These are phyloP conservation scores for Papilio glaucus DNA, from an alignment of 1,140 invertebrate species.

Conservation along the genomic window DNA sequence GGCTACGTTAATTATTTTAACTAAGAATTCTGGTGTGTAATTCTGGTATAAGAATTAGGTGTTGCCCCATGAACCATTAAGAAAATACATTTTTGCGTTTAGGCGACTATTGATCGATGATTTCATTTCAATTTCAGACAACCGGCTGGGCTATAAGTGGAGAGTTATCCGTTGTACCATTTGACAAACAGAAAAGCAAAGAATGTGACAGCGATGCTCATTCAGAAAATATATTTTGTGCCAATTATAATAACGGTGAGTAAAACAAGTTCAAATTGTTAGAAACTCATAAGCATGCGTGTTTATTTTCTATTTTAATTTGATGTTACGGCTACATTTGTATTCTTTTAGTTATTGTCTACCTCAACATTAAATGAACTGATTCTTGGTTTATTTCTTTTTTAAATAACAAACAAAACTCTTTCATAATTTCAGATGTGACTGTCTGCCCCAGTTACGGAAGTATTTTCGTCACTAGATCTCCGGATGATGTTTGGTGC, in stretches of 20 bases:
- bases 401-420: neutral
- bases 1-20: too few species aligned
- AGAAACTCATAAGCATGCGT: too few species aligned
- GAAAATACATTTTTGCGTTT: too few species aligned
- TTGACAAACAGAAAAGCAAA: neutral
- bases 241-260: slow-evolving; percentile 35
- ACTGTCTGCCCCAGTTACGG: slow-evolving; percentile 67
- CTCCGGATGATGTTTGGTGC: slow-evolving; percentile 43
- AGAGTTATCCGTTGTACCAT: slow-evolving; percentile 38
- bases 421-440: slow-evolving; percentile 53
- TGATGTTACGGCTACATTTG: too few species aligned
- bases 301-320: too few species aligned
- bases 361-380: too few species aligned
- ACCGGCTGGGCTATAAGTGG: slow-evolving; percentile 65
- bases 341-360: too few species aligned
- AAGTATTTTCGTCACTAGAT: slow-evolving; percentile 51
- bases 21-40: too few species aligned
- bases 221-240: slow-evolving; percentile 26
- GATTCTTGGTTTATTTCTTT: too few species aligned
- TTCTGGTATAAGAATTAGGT: too few species aligned
- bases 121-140: slow-evolving; percentile 58
- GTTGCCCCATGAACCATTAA: too few species aligned
- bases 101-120: too few species aligned
- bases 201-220: slow-evolving; percentile 10
- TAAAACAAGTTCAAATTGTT: neutral